Evolutionary conservation across 53 echinoderm and acorn worm species (phyloP).

Genomic region (Pentamera pediparva): DNA sequence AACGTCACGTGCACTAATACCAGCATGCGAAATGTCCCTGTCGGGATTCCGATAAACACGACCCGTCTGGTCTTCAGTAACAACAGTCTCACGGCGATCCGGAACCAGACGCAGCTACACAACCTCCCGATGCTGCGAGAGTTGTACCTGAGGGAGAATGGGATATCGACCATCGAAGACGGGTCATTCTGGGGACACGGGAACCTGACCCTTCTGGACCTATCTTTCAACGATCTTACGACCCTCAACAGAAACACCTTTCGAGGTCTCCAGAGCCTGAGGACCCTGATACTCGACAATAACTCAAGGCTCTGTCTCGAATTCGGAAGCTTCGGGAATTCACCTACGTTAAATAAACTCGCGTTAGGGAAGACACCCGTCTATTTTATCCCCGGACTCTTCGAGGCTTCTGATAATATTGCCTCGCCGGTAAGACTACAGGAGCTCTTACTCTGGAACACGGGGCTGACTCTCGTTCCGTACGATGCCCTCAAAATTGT

Average conservation of each 20-base stretch:
- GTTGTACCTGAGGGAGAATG: background rate
- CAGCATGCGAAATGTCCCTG: background rate
- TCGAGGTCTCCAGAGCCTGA: background rate
- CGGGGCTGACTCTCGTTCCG: background rate
- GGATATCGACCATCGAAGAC: background rate
- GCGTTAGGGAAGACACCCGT: constrained; percentile 3
- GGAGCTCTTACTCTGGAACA: constrained; percentile 1
- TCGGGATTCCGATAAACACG: constrained; percentile 7
- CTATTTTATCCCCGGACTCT: constrained; percentile 6
- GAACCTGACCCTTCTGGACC: background rate
- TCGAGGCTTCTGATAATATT: background rate
- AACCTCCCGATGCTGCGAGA: background rate
- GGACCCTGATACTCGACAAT: background rate
- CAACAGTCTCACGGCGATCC: constrained; percentile 2
- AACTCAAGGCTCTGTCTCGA: constrained; percentile 24
- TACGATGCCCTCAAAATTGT: background rate
- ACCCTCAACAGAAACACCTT: constrained; percentile 6
- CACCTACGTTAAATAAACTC: background rate
- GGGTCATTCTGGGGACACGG: constrained; percentile 4
- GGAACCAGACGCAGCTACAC: constrained; percentile 25
- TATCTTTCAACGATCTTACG: constrained; percentile 15
- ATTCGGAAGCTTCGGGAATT: background rate
- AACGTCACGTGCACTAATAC: background rate
- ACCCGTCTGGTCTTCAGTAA: background rate
- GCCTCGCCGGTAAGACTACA: background rate